Conservation (phyloP, 2,888 invertebrate genomes). For the Sinopyrophorus schimmeli region DNA sequence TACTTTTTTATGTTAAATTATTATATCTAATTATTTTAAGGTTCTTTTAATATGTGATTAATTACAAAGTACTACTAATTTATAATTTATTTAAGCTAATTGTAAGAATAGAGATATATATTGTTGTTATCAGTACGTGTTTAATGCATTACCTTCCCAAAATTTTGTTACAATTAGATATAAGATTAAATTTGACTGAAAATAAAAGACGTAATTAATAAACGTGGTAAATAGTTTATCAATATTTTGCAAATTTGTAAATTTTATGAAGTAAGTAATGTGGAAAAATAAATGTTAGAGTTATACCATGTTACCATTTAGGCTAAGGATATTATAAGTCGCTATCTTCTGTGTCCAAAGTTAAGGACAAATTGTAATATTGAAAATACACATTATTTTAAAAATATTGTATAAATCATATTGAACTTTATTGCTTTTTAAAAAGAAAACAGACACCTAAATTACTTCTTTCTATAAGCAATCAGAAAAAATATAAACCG, state of each 20-base stretch:
- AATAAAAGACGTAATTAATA: constrained; percentile 41
- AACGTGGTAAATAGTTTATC: constrained; percentile 43
- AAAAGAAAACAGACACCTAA: too few relatives aligned
- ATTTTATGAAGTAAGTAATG: constrained; percentile 29
- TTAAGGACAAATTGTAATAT: too few relatives aligned
- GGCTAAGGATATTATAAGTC: too few relatives aligned
- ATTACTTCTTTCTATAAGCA: too few relatives aligned
- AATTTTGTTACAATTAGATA: constrained; percentile 15
- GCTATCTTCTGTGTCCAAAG: too few relatives aligned
- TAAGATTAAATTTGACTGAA: constrained; percentile 28
- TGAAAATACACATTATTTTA: too few relatives aligned
- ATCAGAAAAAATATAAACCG: too few relatives aligned
- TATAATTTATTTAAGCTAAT: background rate
- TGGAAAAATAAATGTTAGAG: too few relatives aligned
- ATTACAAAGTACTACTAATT: background rate
- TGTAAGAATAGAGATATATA: constrained; percentile 5
- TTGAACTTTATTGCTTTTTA: too few relatives aligned
- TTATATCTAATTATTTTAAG: background rate
- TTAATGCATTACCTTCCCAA: constrained; percentile 24
- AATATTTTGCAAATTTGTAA: constrained; percentile 47
- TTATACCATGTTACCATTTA: too few relatives aligned
- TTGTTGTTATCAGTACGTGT: constrained; percentile 9
- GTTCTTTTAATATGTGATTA: background rate
- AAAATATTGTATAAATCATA: too few relatives aligned
- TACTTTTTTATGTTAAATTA: background rate